These are phyloP conservation scores for Stigmatopora nigra DNA, from an alignment of 2,113 vertebrate species.

Conservation along the genomic window DNA sequence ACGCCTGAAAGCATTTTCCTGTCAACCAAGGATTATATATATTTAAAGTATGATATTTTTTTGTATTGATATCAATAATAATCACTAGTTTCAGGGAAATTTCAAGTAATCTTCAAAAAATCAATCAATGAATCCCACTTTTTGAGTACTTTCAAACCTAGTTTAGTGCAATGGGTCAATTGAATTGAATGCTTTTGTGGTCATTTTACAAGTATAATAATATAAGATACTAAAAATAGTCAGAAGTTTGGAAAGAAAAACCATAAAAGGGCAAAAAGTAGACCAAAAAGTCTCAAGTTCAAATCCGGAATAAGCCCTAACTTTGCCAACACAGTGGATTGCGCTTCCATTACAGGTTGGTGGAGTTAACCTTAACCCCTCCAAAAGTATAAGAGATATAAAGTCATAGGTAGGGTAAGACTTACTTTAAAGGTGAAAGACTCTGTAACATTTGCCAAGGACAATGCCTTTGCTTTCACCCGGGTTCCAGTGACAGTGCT, in stretches of 20 bases:
- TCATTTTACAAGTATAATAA: no score
- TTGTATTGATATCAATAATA: not conserved
- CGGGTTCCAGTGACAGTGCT: slow-evolving; percentile 63
- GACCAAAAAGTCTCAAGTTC: no score
- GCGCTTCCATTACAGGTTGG: not conserved
- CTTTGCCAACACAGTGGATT: not conserved
- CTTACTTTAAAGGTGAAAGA: slow-evolving; percentile 44
- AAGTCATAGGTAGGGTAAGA: slow-evolving; percentile 34
- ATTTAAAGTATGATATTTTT: not conserved
- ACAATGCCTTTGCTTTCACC: slow-evolving; percentile 58
- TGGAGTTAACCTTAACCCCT: not conserved
- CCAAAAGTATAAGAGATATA: slow-evolving; percentile 28
- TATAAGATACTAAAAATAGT: no score
- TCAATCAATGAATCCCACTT: not conserved
- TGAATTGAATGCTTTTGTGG: no score
- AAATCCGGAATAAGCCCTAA: no score
- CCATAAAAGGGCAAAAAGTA: no score
- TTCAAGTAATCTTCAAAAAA: no score
- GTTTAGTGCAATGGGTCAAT: not conserved
- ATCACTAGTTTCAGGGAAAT: not conserved
- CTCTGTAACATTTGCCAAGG: slow-evolving; percentile 55
- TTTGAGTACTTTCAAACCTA: not conserved
- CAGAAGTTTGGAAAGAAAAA: no score
- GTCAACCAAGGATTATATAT: not conserved
- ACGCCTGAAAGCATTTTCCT: no score